These are phyloP conservation scores for Seira ritae DNA, from an alignment of 2,888 invertebrate species.

Conservation along the genomic window DNA sequence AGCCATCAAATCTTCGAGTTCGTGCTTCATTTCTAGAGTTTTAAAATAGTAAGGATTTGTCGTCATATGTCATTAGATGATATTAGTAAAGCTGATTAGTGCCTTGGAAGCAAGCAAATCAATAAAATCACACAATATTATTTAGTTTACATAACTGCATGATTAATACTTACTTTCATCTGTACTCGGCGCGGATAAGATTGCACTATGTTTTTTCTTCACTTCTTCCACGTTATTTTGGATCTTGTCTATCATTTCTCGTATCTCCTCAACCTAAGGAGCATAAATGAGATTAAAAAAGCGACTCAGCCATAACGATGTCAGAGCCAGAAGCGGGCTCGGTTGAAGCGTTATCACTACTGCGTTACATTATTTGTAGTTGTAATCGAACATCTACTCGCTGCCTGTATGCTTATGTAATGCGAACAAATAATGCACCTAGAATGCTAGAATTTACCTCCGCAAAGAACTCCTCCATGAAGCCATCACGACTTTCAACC, in stretches of 20 bases:
- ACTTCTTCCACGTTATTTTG: constrained; percentile 99
- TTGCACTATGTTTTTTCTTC: constrained; percentile 99
- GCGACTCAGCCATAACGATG: background rate
- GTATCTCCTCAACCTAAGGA: constrained; percentile 97
- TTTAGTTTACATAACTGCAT: background rate
- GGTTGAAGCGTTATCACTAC: background rate
- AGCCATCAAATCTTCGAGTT: constrained; percentile 99
- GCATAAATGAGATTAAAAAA: background rate
- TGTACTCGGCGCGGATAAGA: constrained; percentile 97
- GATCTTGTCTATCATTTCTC: constrained; percentile 99
- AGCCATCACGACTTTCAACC: constrained; percentile 93
- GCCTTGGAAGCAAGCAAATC: too few species aligned
- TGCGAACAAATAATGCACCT: background rate
- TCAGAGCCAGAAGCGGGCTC: background rate
- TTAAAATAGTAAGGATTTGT: background rate
- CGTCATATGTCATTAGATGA: background rate
- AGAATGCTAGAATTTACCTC: constrained; percentile 82
- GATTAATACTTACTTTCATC: constrained; percentile 92
- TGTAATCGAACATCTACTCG: too few species aligned
- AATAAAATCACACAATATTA: background rate
- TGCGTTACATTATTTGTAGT: too few species aligned
- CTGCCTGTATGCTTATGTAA: too few species aligned
- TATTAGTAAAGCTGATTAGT: background rate
- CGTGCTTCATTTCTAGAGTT: constrained; percentile 96
- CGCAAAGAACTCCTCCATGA: constrained; percentile 99